Conservation (phyloP, 2,888 invertebrate species). For the Parnassius smintheus region DNA sequence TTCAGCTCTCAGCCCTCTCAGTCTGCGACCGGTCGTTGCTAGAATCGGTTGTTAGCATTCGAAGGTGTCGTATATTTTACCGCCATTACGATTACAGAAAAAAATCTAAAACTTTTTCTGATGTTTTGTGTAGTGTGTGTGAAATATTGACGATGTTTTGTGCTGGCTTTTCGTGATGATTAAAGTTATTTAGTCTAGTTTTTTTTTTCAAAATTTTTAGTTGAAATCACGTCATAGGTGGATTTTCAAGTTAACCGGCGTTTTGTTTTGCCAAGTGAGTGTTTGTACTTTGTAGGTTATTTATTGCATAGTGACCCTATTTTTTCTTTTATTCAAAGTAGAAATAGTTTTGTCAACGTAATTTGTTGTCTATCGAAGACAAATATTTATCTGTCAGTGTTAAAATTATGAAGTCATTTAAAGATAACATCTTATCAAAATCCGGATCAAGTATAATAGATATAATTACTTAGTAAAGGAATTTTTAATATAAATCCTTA, state of each 20-base stretch:
- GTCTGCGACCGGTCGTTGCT: constrained; percentile 58
- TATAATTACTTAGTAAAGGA: not conserved
- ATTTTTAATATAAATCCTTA: too few relatives aligned
- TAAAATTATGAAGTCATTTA: constrained; percentile 10
- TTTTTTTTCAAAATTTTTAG: constrained; percentile 33
- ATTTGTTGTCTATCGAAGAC: constrained; percentile 15
- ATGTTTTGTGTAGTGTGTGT: constrained; percentile 46
- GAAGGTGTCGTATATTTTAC: constrained; percentile 38
- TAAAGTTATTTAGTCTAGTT: constrained; percentile 32
- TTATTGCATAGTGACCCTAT: constrained; percentile 24
- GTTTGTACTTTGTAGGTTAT: constrained; percentile 31
- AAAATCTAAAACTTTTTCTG: constrained; percentile 47
- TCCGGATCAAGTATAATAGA: constrained; percentile 21
- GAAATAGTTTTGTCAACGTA: not conserved
- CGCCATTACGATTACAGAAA: constrained; percentile 47
- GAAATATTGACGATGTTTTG: constrained; percentile 52
- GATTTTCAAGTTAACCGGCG: constrained; percentile 56
- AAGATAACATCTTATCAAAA: constrained; percentile 19
- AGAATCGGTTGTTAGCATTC: constrained; percentile 34
- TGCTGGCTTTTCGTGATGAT: constrained; percentile 52
- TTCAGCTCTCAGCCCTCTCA: constrained; percentile 35
- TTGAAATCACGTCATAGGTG: constrained; percentile 42
- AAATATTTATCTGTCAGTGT: constrained; percentile 9
- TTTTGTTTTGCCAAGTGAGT: constrained; percentile 43
- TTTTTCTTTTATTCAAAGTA: constrained; percentile 7